Base-by-base conservation (phyloP, 2,113 vertebrate genomes). In the Heterotis niloticus region DNA sequence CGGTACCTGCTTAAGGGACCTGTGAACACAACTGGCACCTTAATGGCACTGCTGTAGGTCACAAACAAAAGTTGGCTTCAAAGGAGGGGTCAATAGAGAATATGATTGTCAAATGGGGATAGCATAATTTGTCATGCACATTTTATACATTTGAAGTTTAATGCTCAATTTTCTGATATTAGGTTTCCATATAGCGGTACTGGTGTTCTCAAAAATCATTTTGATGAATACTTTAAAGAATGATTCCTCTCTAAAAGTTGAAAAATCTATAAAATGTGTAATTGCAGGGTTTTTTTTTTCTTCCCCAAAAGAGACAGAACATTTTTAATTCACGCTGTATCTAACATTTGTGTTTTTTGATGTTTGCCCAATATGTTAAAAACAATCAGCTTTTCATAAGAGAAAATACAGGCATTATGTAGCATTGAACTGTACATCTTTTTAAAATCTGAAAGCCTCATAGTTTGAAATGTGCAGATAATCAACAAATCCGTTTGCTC, bases 121-220 rank as follows among this genome's bases (percentile, higher is more conserved):
- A 82, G 82, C 20, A 24, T 20, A 54, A 9, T 82, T 44, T 44
- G 81, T 85, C 83, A 82, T 78, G 10, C 56, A 62, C 29, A n/a
- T 69, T 26, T 57, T 26, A 26, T 18, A 67, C 23, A 54, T 59
- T 67, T 82, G 85, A 72, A 59, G 66, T 64, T 82, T 75, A 44
- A 76, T 54, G 88, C 78, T 85, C 87, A 82, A 84, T 87, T 79
- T 29, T 82, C 78, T 70, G 82, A 65, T n/a, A 60, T 28, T 81
- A 76, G 34, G 87, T 88, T 89, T 89, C 85, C 86, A 83, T 85
- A 83, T 74, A 80, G 85, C 86, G 88, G 79, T 77, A 81, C 18
- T 80, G 16, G 82, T 86, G 84, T 64, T 81, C 59, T 26, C 66
- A 44, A 75, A n/a, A 24, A 56, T 5, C 13, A 26, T 26, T n/a